Evolutionary conservation across 2,888 invertebrate species (phyloP), one percentile per base, ranked within the genome.

Genomic region (Candidula unifasciata): DNA sequence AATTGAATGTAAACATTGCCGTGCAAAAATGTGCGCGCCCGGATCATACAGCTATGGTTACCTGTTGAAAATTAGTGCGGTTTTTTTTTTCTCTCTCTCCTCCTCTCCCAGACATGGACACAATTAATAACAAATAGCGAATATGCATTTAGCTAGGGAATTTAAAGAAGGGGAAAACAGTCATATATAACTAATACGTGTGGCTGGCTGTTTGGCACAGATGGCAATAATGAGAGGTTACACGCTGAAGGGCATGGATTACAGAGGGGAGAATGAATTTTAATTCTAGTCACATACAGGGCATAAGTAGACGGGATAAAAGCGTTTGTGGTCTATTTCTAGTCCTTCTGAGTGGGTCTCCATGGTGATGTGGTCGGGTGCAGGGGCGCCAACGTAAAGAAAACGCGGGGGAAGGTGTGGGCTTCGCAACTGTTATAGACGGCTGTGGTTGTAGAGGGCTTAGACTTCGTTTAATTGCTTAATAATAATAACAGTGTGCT

Each of bases 1-100:
- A 76, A 76, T 76, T 76, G 54, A 76, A 76, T 33, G 76, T 57
- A 76, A 76, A 76, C 76, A 76, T 52, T 18, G 30, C 76, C n/a
- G 3, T 30, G 13, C 6, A 44, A 44, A 44, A 44, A 44, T 3
- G 54, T 54, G 76, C 57, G 8, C 5, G 76, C 54, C 52, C 52
- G 27, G 76, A 54, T 76, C 52, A 76, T 76, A 37, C 3, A 37
- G 71, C 37, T 44, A 24, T 71, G 71, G n/a, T 71, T 71, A 24
- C 44, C 71, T 37, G 37, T 21, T 0, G 71, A 71, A 71, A 37
- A 44, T 24, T 71, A 44, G n/a, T 16, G 44, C 71, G 3, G 24
- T 37, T 71, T 71, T 44, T n/a, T 33, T 10, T 71, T 71, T 13
- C 37, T n/a, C n/a, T n/a, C n/a, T n/a, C n/a, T n/a, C n/a, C n/a